A percentile compares a stretch with the other conserved stretches of the same genome.
Evolutionary conservation across 2,113 vertebrate genomes (phyloP).

Genomic region (Eleginops maclovinus): DNA sequence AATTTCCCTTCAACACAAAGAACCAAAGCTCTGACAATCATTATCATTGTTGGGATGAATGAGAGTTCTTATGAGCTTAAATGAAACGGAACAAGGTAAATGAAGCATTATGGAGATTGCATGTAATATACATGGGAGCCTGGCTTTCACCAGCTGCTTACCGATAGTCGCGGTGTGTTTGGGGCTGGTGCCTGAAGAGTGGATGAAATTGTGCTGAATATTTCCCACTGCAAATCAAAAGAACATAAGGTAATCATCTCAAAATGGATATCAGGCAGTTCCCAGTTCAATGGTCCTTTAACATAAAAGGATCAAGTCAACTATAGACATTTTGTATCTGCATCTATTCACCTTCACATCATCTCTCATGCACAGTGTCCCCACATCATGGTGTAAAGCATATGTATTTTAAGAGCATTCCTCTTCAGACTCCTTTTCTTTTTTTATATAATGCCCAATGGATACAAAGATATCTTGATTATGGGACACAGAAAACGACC

Average conservation of each 20-base stretch:
- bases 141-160: conserved; percentile 71
- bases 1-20: conserved; percentile 55
- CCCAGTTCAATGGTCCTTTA: conserved; percentile 25
- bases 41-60: conserved; percentile 65
- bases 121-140: conserved; percentile 51
- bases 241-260: conserved; percentile 70
- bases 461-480: conserved; percentile 14
- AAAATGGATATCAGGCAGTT: conserved; percentile 59
- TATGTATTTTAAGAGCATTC: conserved; percentile 9
- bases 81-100: conserved; percentile 61
- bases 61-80: conserved; percentile 50
- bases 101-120: conserved; percentile 59
- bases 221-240: conserved; percentile 87
- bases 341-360: conserved; percentile 11
- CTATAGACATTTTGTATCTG: not conserved
- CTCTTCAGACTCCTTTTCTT: conserved; percentile 7
- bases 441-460: conserved; percentile 8
- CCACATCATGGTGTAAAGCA: not conserved
- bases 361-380: conserved; percentile 1
- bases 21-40: conserved; percentile 58
- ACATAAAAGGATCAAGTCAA: conserved; percentile 16
- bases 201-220: conserved; percentile 92
- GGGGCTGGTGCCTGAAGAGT: conserved; percentile 88
- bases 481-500: conserved; percentile 10
- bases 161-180: conserved; percentile 90